Percentiles rank a stretch among this genome's conserved stretches.
Conservation (phyloP, 2,113 vertebrate species). For the Bagarius yarrelli region DNA sequence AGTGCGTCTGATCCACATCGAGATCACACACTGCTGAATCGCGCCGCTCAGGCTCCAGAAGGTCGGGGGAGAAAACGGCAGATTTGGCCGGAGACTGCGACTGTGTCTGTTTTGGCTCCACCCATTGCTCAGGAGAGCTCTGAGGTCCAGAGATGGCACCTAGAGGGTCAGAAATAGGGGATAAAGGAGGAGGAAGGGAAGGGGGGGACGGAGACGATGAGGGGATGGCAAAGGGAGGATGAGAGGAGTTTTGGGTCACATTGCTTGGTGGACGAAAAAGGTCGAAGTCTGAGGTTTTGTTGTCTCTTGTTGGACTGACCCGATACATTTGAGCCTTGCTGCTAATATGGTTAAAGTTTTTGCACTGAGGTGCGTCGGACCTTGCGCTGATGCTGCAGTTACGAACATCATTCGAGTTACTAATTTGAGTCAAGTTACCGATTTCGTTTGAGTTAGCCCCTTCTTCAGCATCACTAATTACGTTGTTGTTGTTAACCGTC, state of each 20-base stretch:
- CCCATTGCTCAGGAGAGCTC: constrained; percentile 17
- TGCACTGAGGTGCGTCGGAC: not conserved
- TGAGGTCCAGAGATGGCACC: constrained; percentile 30
- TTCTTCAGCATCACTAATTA: constrained; percentile 27
- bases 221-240: constrained; percentile 50
- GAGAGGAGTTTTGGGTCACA: constrained; percentile 40
- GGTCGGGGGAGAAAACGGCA: constrained; percentile 66
- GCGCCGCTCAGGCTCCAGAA: constrained; percentile 55
- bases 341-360: constrained; percentile 22
- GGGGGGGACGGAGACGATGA: constrained; percentile 50
- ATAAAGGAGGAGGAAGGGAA: constrained; percentile 41
- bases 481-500: constrained; percentile 21
- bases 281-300: constrained; percentile 51
- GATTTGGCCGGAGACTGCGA: constrained; percentile 56
- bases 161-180: constrained; percentile 58
- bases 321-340: constrained; percentile 6
- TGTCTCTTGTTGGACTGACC: constrained; percentile 33
- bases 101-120: constrained; percentile 27
- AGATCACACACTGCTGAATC: constrained; percentile 65
- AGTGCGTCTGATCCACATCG: constrained; percentile 72
- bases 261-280: constrained; percentile 52
- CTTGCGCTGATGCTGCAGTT: not conserved
- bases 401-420: constrained; percentile 17
- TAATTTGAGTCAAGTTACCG: not conserved
- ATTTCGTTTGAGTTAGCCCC: not conserved